These are phyloP conservation scores for Tryphoninae sp. DNA, from an alignment of 2,888 invertebrate genomes.

Conservation along the genomic window DNA sequence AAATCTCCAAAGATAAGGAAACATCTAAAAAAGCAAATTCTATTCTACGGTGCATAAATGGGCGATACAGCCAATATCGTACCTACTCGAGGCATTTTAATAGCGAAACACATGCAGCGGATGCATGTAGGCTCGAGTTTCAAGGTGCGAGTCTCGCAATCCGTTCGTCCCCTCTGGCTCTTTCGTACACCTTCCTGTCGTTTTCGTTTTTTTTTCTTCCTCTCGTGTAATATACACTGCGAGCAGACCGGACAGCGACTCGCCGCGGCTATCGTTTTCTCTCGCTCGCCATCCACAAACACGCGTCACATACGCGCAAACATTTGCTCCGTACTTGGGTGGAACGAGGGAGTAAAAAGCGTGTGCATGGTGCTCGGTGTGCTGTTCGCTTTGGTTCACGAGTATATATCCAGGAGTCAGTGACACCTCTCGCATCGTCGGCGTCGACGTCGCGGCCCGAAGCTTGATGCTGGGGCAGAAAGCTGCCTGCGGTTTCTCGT, in stretches of 20 bases:
- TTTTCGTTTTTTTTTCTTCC: slow-evolving; percentile 21
- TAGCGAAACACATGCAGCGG: slow-evolving; percentile 9
- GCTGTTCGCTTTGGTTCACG: slow-evolving; percentile 62
- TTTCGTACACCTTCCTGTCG: slow-evolving; percentile 1
- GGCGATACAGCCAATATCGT: neutral
- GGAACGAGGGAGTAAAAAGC: slow-evolving; percentile 63
- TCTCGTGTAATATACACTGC: slow-evolving; percentile 19
- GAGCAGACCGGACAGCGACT: slow-evolving; percentile 7
- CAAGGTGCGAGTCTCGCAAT: slow-evolving; percentile 56
- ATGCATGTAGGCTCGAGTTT: slow-evolving; percentile 45
- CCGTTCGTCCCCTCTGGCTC: slow-evolving; percentile 23
- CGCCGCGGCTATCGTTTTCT: slow-evolving; percentile 35
- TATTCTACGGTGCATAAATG: neutral
- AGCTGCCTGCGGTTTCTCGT: slow-evolving; percentile 78
- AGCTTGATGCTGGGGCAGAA: slow-evolving; percentile 55
- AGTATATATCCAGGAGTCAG: slow-evolving; percentile 78
- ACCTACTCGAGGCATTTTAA: slow-evolving; percentile 6
- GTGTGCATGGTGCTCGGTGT: slow-evolving; percentile 67
- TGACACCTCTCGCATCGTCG: slow-evolving; percentile 80
- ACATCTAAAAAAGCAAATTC: neutral
- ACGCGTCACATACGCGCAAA: slow-evolving; percentile 35
- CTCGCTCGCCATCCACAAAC: slow-evolving; percentile 14
- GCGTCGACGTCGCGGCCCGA: slow-evolving; percentile 72
- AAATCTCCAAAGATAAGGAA: too few species aligned
- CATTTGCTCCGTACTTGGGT: slow-evolving; percentile 27